A percentile compares a stretch with the other conserved stretches of the same genome.
Evolutionary conservation across 2,888 invertebrate species (phyloP).

Genomic region (Sphaeridia pumilis): DNA sequence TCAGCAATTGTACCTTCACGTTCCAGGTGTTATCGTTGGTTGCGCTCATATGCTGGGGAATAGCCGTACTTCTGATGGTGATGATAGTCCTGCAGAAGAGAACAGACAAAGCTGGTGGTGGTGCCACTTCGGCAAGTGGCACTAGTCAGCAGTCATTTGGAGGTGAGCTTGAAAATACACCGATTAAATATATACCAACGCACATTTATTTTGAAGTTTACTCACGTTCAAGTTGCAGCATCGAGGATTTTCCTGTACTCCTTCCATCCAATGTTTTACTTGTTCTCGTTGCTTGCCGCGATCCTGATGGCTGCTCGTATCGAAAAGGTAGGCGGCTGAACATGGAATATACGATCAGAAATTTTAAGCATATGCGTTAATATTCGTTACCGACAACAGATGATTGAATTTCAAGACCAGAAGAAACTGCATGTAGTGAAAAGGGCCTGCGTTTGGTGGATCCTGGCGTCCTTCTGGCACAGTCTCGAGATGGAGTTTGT

Average conservation of each 20-base stretch:
- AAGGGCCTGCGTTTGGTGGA: conserved; percentile 2
- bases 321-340: conserved; percentile 2
- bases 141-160: no score
- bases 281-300: background rate
- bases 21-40: background rate
- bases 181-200: no score
- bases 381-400: no score
- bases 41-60: background rate
- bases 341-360: no score
- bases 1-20: no score
- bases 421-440: background rate
- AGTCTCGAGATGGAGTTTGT: conserved; percentile 4
- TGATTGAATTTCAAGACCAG: no score
- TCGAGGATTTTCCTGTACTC: background rate
- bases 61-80: background rate
- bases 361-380: no score
- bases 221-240: background rate
- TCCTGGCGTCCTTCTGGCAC: conserved; percentile 6
- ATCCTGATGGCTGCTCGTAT: conserved; percentile 3
- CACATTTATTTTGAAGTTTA: no score
- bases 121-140: no score
- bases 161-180: no score
- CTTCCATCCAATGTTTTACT: conserved; percentile 9
- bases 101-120: no score
- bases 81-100: background rate